phyloP scores from a whole-genome alignment of 2,888 invertebrate genomes.

The Theristus sp. region DNA sequence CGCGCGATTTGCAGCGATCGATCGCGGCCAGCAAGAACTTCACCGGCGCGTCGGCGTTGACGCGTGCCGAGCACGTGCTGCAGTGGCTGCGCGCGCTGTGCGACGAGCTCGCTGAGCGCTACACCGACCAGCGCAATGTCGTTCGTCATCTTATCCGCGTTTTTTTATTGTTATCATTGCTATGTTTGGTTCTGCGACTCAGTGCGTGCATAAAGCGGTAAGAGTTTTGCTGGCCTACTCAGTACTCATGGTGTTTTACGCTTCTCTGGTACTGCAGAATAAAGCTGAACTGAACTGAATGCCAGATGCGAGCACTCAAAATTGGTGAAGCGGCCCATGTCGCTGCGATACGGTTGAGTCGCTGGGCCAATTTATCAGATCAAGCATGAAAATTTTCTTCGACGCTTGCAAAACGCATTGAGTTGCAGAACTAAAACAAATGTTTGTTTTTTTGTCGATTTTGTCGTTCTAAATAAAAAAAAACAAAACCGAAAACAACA shows the following conservation, averaged over 20 bases:
- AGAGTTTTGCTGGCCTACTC: too few relatives aligned
- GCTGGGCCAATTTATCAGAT: too few relatives aligned
- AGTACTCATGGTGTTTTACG: not conserved
- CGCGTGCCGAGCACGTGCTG: slow-evolving; percentile 37
- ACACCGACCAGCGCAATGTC: not conserved
- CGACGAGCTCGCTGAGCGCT: not conserved
- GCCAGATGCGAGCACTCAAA: not conserved
- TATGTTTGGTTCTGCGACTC: not conserved
- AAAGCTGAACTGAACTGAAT: not conserved
- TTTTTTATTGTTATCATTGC: not conserved
- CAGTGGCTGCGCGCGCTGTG: not conserved
- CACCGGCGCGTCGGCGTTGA: slow-evolving; percentile 41
- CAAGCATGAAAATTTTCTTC: too few relatives aligned
- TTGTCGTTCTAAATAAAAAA: too few relatives aligned
- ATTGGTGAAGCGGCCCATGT: too few relatives aligned
- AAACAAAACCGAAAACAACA: too few relatives aligned
- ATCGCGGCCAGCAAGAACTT: slow-evolving; percentile 91
- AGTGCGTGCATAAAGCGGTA: too few relatives aligned
- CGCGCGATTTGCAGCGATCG: slow-evolving; percentile 66
- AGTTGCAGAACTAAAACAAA: too few relatives aligned
- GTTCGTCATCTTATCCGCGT: not conserved
- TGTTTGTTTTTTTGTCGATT: too few relatives aligned
- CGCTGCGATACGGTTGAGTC: too few relatives aligned
- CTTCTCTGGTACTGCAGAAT: not conserved
- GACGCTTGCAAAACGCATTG: too few relatives aligned